These are phyloP conservation scores for Perizoma affinitatum DNA, from an alignment of 2,888 invertebrate genomes.

Conservation along the genomic window DNA sequence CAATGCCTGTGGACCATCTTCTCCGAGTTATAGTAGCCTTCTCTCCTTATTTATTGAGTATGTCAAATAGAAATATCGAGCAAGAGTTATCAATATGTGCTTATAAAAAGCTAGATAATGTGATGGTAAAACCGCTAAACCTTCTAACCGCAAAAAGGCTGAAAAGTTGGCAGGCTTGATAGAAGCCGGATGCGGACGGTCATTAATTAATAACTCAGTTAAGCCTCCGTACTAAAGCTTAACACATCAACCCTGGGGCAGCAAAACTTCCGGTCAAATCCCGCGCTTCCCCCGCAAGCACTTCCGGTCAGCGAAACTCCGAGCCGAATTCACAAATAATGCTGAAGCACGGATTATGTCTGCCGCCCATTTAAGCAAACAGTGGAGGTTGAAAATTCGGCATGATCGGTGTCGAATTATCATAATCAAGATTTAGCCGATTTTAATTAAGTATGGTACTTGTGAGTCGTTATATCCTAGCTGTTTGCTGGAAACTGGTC, in stretches of 20 bases:
- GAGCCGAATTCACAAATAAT: conserved; percentile 55
- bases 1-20: too few relatives aligned
- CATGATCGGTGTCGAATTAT: conserved; percentile 17
- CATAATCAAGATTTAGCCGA: background rate
- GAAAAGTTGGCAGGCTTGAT: conserved; percentile 52
- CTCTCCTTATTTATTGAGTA: conserved; percentile 1
- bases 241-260: conserved; percentile 71
- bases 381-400: conserved; percentile 17
- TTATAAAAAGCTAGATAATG: background rate
- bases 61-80: background rate
- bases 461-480: too few relatives aligned
- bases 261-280: conserved; percentile 78
- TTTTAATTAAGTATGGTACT: too few relatives aligned
- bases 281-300: conserved; percentile 71
- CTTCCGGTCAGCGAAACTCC: conserved; percentile 76
- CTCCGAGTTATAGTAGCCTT: background rate
- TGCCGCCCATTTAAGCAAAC: conserved; percentile 31
- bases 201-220: conserved; percentile 80
- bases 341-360: conserved; percentile 30
- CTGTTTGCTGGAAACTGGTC: too few relatives aligned
- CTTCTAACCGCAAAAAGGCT: conserved; percentile 40
- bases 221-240: conserved; percentile 71
- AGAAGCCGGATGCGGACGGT: conserved; percentile 64
- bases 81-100: background rate
- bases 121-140: conserved; percentile 13